Conservation (phyloP, 1,140 invertebrate genomes). For the Drosophila suzukii region DNA sequence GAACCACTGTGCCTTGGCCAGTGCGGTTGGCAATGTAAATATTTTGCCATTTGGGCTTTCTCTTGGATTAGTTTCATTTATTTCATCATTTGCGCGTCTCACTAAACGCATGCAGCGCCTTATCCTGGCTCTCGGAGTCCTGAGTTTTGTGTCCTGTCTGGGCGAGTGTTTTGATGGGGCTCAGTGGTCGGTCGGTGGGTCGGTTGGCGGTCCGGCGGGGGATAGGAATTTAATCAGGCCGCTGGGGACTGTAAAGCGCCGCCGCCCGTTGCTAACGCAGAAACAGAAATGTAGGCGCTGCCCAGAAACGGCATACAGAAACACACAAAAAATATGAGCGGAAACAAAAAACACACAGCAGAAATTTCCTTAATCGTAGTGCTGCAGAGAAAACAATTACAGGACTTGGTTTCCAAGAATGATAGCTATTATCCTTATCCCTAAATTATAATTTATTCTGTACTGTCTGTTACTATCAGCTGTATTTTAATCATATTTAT, state of each 20-base stretch:
- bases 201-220: constrained; percentile 21
- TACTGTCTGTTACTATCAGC: no score
- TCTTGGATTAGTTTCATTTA: constrained; percentile 82
- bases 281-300: constrained; percentile 54
- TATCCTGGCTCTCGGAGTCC: constrained; percentile 20
- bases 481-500: no score
- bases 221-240: constrained; percentile 79
- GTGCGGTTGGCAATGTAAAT: constrained; percentile 74
- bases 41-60: constrained; percentile 80
- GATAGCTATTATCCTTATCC: background rate
- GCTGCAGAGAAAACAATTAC: background rate
- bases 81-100: constrained; percentile 78
- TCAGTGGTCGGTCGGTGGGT: constrained; percentile 5
- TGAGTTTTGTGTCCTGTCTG: constrained; percentile 17
- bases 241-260: constrained; percentile 77
- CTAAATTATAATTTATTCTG: no score
- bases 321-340: constrained; percentile 19
- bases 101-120: constrained; percentile 70
- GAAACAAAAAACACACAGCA: constrained; percentile 22
- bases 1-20: constrained; percentile 46
- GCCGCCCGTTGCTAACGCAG: constrained; percentile 36
- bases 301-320: constrained; percentile 21
- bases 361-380: constrained; percentile 73
- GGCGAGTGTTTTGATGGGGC: constrained; percentile 8
- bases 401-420: background rate